Base-by-base conservation (phyloP, 1,140 invertebrate species). In the Trypoxylus dichotomus region DNA sequence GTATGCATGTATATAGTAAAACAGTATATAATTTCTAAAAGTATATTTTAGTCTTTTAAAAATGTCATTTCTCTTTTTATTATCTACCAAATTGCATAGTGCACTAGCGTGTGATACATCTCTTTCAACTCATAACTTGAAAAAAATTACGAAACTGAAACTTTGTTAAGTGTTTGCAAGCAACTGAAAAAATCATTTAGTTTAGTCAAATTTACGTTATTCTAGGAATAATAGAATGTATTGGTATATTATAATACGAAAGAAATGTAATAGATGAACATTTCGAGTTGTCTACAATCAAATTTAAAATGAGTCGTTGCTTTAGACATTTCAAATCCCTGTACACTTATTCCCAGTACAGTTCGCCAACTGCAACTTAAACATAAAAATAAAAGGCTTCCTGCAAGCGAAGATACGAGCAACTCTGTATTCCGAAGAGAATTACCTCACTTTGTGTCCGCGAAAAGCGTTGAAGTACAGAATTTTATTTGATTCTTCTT, bases 291-390 rank as follows among this genome's bases (percentile, higher is more conserved):
- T 43, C 27, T 74, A 74, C 72, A 74, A 74, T 74, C 72, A 74
- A 74, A 74, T 74, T 74, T 74, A 74, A 74, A 74, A 74, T 74
- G 72, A 74, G 72, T 74, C 72, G 72, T 74, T 43, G 32, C 72
- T 74, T 37, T 74, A 74, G 72, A 74, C 19, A 74, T 74, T 74
- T 41, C n/a, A 74, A 74, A 41, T 41, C 72, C 72, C 29, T 29
- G 32, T 74, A 43, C 72, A 74, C 29, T 41, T 74, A 74, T 74
- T 74, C 72, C 72, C 72, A 42, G 19, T 41, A 74, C 72, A 74
- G 21, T 43, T 3, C 29, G 41, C 72, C 72, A 42, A 24, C 29
- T 43, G 25, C 27, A 74, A 15, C 15, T 41, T 41, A 21, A 27
- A 15, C 37, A 21, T 41, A 41, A 37, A 74, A 25, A 29, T 74